phyloP scores from a whole-genome alignment of 2,113 vertebrate genomes.

The Philantomba maxwellii region DNA sequence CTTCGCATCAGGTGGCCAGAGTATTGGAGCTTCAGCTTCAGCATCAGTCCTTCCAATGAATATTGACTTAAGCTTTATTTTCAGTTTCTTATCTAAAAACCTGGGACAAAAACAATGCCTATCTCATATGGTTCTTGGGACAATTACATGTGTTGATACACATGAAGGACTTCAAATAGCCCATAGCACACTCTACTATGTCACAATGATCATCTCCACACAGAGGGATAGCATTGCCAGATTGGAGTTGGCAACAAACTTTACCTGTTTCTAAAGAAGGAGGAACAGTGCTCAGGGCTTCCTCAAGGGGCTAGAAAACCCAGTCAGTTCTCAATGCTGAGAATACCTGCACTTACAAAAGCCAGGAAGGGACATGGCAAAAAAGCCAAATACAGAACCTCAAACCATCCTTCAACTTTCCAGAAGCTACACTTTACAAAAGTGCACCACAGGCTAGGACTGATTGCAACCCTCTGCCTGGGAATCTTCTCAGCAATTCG shows the following conservation, averaged over 20 bases:
- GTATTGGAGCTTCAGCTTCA: neutral
- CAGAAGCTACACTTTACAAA: neutral
- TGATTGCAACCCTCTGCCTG: neutral
- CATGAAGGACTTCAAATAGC: neutral
- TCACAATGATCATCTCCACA: neutral
- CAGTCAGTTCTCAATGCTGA: neutral
- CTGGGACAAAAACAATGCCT: neutral
- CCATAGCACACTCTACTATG: rapidly evolving
- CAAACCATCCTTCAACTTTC: neutral
- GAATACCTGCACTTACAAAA: neutral
- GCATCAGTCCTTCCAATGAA: neutral
- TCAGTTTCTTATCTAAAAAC: neutral
- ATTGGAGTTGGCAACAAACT: neutral
- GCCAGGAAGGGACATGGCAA: neutral
- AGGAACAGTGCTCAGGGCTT: neutral
- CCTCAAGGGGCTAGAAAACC: neutral
- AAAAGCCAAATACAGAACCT: neutral
- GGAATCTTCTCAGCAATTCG: neutral
- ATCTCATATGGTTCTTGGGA: neutral
- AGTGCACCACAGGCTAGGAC: neutral
- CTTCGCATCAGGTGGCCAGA: neutral
- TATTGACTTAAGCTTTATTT: neutral
- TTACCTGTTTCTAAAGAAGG: neutral
- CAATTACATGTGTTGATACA: neutral
- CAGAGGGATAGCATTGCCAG: rapidly evolving